Base-by-base conservation (phyloP, 2,888 invertebrate genomes). In the Crematogaster levior region DNA sequence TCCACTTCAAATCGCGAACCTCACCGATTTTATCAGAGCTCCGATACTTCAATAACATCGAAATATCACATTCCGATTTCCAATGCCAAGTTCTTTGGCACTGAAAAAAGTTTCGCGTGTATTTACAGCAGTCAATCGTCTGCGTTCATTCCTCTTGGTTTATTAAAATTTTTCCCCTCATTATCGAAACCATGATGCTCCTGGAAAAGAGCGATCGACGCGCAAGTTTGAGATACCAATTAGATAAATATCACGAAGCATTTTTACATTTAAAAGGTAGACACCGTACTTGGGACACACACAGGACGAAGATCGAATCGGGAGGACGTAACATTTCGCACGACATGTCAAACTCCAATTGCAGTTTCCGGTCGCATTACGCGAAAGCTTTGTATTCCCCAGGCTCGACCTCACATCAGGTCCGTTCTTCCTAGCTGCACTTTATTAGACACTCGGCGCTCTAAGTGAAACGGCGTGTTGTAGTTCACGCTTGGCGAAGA, bases 341-440 rank as follows among this genome's bases (percentile, higher is more conserved):
- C 43, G 34, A 77, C 27, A n/a, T n/a, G 68, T 77, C 56, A 43
- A 53, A 77, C 40, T 43, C 40, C 77, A 77, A 77, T 70, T 77
- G 70, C 70, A 43, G 68, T 77, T 77, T 77, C 77, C 77, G 77
- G 68, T 43, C 40, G 53, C 53, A 68, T 68, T 30, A 21, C 77
- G 43, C 30, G 70, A 43, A 10, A 70, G 30, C 56, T 43, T 77
- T 43, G 53, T 56, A 43, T 70, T 77, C 12, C 21, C 56, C 12
- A 30, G 56, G 4, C 24, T 9, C 66, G 51, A 40, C 21, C 30
- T 77, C 53, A 30, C 53, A 34, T 34, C 18, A 56, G 56, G 24
- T 68, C 30, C 56, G 21, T 56, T 77, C 77, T 56, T 43, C 56
- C 53, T 70, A 70, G 40, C 56, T 70, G 43, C 43, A 56, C 40